Conservation (phyloP, 2,888 invertebrate species). For the Azorinus chamasolen region DNA sequence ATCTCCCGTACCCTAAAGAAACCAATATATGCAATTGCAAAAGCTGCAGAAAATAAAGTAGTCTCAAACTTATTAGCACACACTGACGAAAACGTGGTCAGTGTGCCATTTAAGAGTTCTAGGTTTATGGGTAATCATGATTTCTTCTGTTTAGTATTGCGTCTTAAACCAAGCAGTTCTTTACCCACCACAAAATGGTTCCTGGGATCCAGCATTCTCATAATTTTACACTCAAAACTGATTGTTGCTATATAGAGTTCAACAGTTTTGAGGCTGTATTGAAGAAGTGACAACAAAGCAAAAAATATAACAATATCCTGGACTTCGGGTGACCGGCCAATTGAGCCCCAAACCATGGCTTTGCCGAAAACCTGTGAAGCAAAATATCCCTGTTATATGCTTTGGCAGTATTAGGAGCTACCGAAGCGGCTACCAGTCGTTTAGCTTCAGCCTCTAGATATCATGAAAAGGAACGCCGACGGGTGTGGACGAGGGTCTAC, state of each 20-base stretch:
- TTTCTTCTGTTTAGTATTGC: background rate
- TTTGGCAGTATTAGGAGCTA: conserved; percentile 2
- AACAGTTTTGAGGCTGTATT: no score
- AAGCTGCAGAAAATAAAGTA: no score
- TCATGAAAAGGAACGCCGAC: background rate
- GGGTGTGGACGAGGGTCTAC: background rate
- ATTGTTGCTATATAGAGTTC: background rate
- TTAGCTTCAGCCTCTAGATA: background rate
- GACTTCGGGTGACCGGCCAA: background rate
- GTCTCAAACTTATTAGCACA: no score
- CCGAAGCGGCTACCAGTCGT: background rate
- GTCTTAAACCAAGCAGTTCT: background rate
- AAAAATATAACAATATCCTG: no score
- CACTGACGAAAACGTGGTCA: no score
- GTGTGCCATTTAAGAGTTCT: no score
- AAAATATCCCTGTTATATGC: conserved; percentile 1
- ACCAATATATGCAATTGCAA: no score
- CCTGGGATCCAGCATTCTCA: background rate
- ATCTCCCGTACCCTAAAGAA: no score
- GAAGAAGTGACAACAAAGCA: no score
- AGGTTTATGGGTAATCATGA: background rate
- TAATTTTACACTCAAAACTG: background rate
- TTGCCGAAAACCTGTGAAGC: background rate
- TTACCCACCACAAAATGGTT: conserved; percentile 2
- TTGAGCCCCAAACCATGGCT: no score